phyloP scores from a whole-genome alignment of 2,797 vertebrate species.

The Gadopsis bispinosus region DNA sequence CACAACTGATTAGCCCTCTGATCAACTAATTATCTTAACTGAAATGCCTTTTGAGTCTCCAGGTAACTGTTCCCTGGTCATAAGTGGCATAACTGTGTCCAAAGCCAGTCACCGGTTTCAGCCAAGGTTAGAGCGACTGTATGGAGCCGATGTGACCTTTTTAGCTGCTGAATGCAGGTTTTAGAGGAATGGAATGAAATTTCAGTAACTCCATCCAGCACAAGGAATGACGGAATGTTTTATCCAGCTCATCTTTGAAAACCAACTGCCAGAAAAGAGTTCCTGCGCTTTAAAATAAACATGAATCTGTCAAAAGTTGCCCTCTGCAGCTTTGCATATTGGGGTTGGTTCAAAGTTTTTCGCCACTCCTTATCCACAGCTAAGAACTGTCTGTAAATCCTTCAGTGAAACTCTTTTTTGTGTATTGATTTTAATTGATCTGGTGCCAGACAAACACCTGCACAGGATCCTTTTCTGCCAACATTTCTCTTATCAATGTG shows the following conservation, averaged over 20 bases:
- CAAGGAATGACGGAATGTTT: not conserved
- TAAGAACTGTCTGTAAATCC: not conserved
- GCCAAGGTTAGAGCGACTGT: not conserved
- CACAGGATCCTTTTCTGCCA: not conserved
- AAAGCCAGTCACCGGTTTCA: slow-evolving; percentile 22
- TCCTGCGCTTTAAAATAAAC: not conserved
- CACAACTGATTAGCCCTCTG: slow-evolving; percentile 38
- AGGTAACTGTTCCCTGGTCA: slow-evolving; percentile 20
- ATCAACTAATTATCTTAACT: slow-evolving; percentile 37
- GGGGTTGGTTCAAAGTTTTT: not conserved
- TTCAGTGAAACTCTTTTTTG: not conserved
- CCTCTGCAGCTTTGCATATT: not conserved
- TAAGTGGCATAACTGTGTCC: slow-evolving; percentile 29
- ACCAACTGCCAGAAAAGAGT: not conserved
- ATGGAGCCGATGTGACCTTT: not conserved
- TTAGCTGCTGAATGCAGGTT: not conserved
- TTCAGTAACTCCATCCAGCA: no score
- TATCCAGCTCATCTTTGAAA: not conserved
- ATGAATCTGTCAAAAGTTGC: not conserved
- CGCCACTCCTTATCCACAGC: not conserved
- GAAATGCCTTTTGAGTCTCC: slow-evolving; percentile 12
- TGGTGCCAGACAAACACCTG: not conserved
- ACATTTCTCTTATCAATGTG: not conserved
- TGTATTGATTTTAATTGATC: slow-evolving; percentile 7
- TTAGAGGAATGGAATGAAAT: not conserved